phyloP scores from a whole-genome alignment of 92 coral and sea anemone genomes.

The Parazoanthus darwini region DNA sequence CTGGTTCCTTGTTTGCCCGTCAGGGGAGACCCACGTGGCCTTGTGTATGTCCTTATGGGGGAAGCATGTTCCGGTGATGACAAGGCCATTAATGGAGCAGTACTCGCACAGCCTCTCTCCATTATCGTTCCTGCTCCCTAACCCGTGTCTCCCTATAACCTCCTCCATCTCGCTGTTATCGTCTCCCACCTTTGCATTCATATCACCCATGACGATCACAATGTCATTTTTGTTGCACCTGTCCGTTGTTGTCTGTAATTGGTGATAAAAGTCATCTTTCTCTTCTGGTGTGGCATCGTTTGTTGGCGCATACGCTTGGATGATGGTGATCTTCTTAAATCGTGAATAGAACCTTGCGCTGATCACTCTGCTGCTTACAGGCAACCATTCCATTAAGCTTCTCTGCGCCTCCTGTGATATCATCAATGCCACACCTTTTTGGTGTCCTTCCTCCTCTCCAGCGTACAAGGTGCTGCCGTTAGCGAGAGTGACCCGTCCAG shows the following conservation, averaged over 20 bases:
- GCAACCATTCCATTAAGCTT: slow-evolving; percentile 21
- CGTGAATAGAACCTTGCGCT: slow-evolving; percentile 20
- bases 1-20: slow-evolving; percentile 15
- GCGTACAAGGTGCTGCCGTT: too few relatives aligned
- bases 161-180: neutral
- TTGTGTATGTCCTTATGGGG: slow-evolving; percentile 2
- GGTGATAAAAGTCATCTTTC: slow-evolving; percentile 11
- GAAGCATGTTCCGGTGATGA: neutral
- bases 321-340: slow-evolving; percentile 16
- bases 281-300: slow-evolving; percentile 17
- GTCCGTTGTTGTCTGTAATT: slow-evolving; percentile 16
- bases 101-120: slow-evolving; percentile 33
- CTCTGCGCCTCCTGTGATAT: slow-evolving; percentile 21
- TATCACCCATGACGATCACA: too few relatives aligned
- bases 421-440: slow-evolving; percentile 22
- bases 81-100: slow-evolving; percentile 23
- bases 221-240: slow-evolving; percentile 13
- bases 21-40: slow-evolving; percentile 1
- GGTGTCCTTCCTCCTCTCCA: neutral
- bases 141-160: slow-evolving; percentile 10
- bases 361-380: slow-evolving; percentile 18
- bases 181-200: slow-evolving; percentile 12
- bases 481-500: slow-evolving; percentile 15
- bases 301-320: slow-evolving; percentile 30
- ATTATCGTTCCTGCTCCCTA: slow-evolving; percentile 12